Percentiles rank a stretch among this genome's conserved stretches.
Conservation (phyloP, 2,113 vertebrate genomes). For the Spea multiplicata region DNA sequence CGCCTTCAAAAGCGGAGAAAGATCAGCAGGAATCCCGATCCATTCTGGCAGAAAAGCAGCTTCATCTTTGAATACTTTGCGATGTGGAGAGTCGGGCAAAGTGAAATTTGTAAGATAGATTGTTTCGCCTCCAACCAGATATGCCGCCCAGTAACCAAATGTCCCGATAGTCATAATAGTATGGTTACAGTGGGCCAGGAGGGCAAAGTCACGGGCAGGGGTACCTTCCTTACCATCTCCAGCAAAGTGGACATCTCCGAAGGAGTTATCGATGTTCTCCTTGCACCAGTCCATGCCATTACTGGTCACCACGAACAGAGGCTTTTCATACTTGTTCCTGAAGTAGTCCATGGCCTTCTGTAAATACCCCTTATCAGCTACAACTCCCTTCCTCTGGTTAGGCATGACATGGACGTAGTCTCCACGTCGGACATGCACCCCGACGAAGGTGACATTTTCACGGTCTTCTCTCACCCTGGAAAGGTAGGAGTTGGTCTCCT, state of each 20-base stretch:
- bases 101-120: conserved; percentile 63
- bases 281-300: conserved; percentile 61
- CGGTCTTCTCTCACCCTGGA: background rate
- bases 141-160: conserved; percentile 62
- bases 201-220: conserved; percentile 48
- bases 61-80: conserved; percentile 53
- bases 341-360: conserved; percentile 61
- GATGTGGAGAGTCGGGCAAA: conserved; percentile 53
- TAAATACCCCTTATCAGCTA: conserved; percentile 51
- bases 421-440: conserved; percentile 40
- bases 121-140: conserved; percentile 56
- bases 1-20: conserved; percentile 50
- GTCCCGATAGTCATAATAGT: conserved; percentile 62
- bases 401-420: conserved; percentile 30
- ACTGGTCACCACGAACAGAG: conserved; percentile 60
- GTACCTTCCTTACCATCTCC: conserved; percentile 50
- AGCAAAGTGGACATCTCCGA: conserved; percentile 54
- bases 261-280: conserved; percentile 52
- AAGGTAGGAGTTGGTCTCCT: conserved; percentile 4
- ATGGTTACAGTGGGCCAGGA: conserved; percentile 61
- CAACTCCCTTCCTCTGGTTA: conserved; percentile 12
- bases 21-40: conserved; percentile 57
- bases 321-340: conserved; percentile 46
- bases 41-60: conserved; percentile 55
- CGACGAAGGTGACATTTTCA: conserved; percentile 36